These are phyloP conservation scores for Cantharis lateralis DNA, from an alignment of 2,888 invertebrate genomes.

Conservation along the genomic window DNA sequence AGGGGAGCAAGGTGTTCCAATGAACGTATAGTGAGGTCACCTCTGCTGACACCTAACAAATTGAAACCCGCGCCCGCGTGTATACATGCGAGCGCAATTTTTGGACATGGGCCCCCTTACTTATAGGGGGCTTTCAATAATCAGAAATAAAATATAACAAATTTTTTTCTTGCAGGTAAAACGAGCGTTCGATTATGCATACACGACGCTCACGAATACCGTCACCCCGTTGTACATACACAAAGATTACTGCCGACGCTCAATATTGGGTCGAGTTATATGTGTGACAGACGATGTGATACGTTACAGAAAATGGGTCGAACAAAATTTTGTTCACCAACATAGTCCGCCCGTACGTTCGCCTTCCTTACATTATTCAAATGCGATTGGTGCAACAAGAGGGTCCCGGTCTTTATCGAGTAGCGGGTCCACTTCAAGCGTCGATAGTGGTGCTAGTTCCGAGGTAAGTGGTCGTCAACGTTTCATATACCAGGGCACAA, in stretches of 20 bases:
- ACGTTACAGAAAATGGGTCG: slow-evolving; percentile 71
- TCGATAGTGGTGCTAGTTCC: slow-evolving; percentile 52
- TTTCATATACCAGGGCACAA: neutral
- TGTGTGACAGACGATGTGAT: slow-evolving; percentile 93
- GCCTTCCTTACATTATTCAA: slow-evolving; percentile 35
- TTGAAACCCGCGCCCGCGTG: slow-evolving; percentile 63
- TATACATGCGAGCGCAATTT: slow-evolving; percentile 74
- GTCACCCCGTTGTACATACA: slow-evolving; percentile 61
- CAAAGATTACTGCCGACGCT: slow-evolving; percentile 62
- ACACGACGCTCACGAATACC: slow-evolving; percentile 79
- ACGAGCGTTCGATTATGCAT: slow-evolving; percentile 96
- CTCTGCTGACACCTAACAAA: slow-evolving; percentile 77
- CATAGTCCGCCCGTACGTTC: slow-evolving; percentile 35
- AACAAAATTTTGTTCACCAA: slow-evolving; percentile 53
- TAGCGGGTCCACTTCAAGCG: slow-evolving; percentile 52
- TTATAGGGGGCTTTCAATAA: slow-evolving; percentile 55
- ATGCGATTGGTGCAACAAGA: slow-evolving; percentile 34
- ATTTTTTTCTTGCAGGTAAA: slow-evolving; percentile 63
- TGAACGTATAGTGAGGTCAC: slow-evolving; percentile 86
- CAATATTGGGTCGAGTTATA: slow-evolving; percentile 87
- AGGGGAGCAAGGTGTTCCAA: slow-evolving; percentile 84
- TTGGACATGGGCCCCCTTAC: slow-evolving; percentile 72
- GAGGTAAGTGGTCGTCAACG: slow-evolving; percentile 45
- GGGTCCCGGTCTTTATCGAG: slow-evolving; percentile 50
- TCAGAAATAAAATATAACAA: neutral